Percentiles rank a stretch among this genome's conserved stretches.
These are phyloP conservation scores for Eupristina koningsbergeri DNA, from an alignment of 1,140 invertebrate species.

Conservation along the genomic window DNA sequence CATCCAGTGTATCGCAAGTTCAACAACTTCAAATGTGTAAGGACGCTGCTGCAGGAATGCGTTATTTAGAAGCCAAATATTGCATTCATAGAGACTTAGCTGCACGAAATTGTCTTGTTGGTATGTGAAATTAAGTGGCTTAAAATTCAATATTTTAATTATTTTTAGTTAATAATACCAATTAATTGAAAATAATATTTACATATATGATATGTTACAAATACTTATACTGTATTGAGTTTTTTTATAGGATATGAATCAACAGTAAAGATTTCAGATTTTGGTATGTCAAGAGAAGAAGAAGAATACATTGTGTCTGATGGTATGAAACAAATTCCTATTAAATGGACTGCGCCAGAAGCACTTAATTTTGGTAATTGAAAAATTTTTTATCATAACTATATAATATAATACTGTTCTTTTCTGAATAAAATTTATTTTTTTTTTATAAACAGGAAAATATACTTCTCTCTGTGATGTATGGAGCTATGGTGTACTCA, in stretches of 20 bases:
- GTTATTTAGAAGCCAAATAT: constrained; percentile 95
- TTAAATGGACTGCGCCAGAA: constrained; percentile 98
- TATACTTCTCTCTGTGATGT: constrained; percentile 98
- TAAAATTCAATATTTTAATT: constrained; percentile 21
- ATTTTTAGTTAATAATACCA: background rate
- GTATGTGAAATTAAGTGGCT: too few relatives aligned
- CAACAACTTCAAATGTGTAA: constrained; percentile 92
- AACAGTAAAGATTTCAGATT: constrained; percentile 96
- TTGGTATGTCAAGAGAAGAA: constrained; percentile 98
- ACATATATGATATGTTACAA: background rate
- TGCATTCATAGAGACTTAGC: constrained; percentile 97
- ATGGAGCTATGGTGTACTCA: constrained; percentile 97
- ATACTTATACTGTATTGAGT: background rate
- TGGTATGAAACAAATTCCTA: constrained; percentile 98
- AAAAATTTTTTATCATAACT: constrained; percentile 14
- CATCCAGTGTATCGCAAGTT: constrained; percentile 78
- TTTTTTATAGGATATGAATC: constrained; percentile 79
- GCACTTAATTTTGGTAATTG: constrained; percentile 92
- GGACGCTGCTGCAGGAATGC: constrained; percentile 95
- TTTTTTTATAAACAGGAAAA: constrained; percentile 78
- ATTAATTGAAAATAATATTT: background rate
- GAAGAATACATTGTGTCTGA: constrained; percentile 97
- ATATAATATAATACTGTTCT: too few relatives aligned
- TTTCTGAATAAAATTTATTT: constrained; percentile 37
- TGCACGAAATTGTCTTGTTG: constrained; percentile 94